phyloP scores from a whole-genome alignment of 1,140 invertebrate species.

The Archegozetes longisetosus region DNA sequence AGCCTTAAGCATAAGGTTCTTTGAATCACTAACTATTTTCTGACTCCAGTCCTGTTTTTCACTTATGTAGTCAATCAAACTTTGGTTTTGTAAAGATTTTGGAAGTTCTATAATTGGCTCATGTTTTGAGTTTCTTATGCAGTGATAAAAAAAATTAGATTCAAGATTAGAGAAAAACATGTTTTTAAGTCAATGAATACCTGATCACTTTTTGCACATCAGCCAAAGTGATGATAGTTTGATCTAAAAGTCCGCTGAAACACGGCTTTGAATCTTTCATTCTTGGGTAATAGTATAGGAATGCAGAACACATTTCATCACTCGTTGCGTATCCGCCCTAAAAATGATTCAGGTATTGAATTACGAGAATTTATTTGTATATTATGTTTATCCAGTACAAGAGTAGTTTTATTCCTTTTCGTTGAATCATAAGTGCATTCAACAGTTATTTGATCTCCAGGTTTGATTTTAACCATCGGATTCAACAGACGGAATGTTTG shows the following conservation, averaged over 20 bases:
- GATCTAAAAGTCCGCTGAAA: constrained; percentile 4
- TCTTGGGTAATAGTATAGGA: constrained; percentile 63
- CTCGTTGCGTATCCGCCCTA: constrained; percentile 56
- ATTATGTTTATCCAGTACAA: constrained; percentile 2
- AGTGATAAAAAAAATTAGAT: too few species aligned
- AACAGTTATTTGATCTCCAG: constrained; percentile 20
- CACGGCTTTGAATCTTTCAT: constrained; percentile 26
- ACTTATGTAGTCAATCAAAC: neutral
- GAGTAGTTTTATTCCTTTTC: constrained; percentile 1
- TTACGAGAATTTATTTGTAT: neutral
- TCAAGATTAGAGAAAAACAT: neutral
- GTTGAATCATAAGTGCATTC: constrained; percentile 21
- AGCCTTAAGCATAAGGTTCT: constrained; percentile 3
- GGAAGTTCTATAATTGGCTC: constrained; percentile 2
- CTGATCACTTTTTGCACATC: constrained; percentile 1
- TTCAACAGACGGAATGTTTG: constrained; percentile 31
- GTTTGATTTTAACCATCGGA: constrained; percentile 10
- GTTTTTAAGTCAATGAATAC: neutral
- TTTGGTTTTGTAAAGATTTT: neutral
- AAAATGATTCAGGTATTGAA: neutral
- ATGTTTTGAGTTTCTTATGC: constrained; percentile 4
- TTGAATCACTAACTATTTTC: neutral
- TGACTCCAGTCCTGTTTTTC: neutral
- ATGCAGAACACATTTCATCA: constrained; percentile 71
- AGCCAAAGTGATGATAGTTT: constrained; percentile 6